Percentiles rank a stretch among this genome's conserved stretches.
phyloP scores from a whole-genome alignment of 2,888 invertebrate genomes.

The Rotaria socialis region DNA sequence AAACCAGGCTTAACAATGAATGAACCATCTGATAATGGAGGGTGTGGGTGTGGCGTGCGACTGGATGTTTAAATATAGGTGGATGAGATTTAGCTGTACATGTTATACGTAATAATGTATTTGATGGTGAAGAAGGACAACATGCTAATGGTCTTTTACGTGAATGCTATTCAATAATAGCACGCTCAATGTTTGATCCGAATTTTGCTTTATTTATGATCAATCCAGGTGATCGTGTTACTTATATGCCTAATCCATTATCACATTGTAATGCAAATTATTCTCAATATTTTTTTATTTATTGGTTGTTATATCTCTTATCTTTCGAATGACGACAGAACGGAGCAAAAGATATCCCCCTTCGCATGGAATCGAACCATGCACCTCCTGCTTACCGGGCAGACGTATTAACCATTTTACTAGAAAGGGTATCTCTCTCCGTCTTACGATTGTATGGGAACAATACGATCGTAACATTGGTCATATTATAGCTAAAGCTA shows the following conservation, averaged over 20 bases:
- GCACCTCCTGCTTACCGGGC: too few relatives aligned
- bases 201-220: constrained; percentile 83
- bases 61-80: constrained; percentile 63
- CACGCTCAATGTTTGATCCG: constrained; percentile 83
- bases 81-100: constrained; percentile 80
- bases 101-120: constrained; percentile 75
- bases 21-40: too few relatives aligned
- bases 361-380: too few relatives aligned
- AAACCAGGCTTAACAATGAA: too few relatives aligned
- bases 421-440: too few relatives aligned
- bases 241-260: constrained; percentile 83
- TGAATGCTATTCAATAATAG: constrained; percentile 83
- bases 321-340: too few relatives aligned
- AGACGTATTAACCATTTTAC: too few relatives aligned
- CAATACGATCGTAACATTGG: too few relatives aligned
- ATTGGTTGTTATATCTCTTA: too few relatives aligned
- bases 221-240: constrained; percentile 81
- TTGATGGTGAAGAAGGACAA: constrained; percentile 86
- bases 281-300: constrained; percentile 76
- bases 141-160: constrained; percentile 80
- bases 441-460: too few relatives aligned
- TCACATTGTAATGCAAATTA: constrained; percentile 86
- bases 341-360: too few relatives aligned
- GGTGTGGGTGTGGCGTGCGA: too few relatives aligned
- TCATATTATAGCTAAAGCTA: constrained; percentile 81